phyloP scores from a whole-genome alignment of 2,888 invertebrate species.

The Dasysyrphus albostriatus region DNA sequence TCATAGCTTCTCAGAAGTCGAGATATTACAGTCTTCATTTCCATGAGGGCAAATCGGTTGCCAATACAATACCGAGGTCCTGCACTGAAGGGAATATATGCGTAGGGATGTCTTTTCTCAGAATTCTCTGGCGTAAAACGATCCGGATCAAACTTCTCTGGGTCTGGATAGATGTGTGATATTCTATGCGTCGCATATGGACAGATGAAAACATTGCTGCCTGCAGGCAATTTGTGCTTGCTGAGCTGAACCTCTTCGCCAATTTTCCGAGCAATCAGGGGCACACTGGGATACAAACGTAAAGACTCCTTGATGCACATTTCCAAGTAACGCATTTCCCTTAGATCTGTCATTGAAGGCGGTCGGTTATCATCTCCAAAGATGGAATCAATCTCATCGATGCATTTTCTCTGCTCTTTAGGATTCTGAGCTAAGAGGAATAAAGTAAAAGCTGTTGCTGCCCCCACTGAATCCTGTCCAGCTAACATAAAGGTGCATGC shows the following conservation, averaged over 20 bases:
- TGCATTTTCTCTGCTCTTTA: slow-evolving; percentile 84
- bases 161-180: slow-evolving; percentile 85
- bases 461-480: slow-evolving; percentile 87
- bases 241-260: slow-evolving; percentile 83
- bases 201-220: slow-evolving; percentile 85
- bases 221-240: slow-evolving; percentile 85
- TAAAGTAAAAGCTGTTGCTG: slow-evolving; percentile 86
- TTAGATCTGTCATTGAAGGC: slow-evolving; percentile 85
- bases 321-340: slow-evolving; percentile 88
- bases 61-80: slow-evolving; percentile 86
- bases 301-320: slow-evolving; percentile 89
- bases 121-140: slow-evolving; percentile 85
- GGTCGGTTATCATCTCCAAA: slow-evolving; percentile 83
- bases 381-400: slow-evolving; percentile 84
- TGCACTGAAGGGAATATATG: slow-evolving; percentile 86
- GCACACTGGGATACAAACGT: slow-evolving; percentile 84
- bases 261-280: slow-evolving; percentile 82
- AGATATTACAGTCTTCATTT: slow-evolving; percentile 86
- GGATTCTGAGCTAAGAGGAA: slow-evolving; percentile 85
- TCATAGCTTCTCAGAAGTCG: slow-evolving; percentile 85
- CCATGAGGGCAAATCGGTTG: slow-evolving; percentile 86
- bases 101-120: slow-evolving; percentile 85
- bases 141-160: slow-evolving; percentile 86
- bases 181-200: slow-evolving; percentile 86
- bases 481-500: slow-evolving; percentile 87